These are phyloP conservation scores for Brachionus rubens DNA, from an alignment of 1,140 invertebrate species.

Conservation along the genomic window DNA sequence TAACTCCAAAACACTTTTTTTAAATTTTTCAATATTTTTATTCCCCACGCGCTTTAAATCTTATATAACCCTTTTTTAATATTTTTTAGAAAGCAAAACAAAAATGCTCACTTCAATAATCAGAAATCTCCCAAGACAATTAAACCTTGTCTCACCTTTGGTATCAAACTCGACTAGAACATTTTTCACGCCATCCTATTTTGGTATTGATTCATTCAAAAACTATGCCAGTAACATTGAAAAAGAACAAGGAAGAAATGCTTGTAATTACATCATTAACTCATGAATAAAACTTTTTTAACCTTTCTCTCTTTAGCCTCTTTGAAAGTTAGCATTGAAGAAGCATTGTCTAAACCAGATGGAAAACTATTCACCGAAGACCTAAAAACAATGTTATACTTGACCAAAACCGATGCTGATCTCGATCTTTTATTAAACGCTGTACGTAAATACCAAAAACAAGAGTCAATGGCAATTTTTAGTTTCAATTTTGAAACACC, in stretches of 20 bases:
- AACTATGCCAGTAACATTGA: constrained; percentile 26
- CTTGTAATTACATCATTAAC: neutral
- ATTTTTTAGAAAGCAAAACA: neutral
- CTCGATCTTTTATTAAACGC: constrained; percentile 37
- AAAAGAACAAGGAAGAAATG: constrained; percentile 43
- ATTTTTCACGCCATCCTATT: constrained; percentile 14
- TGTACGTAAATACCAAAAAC: constrained; percentile 32
- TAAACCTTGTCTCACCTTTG: neutral
- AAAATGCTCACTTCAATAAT: neutral
- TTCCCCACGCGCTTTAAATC: constrained; percentile 29
- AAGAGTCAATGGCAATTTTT: constrained; percentile 42
- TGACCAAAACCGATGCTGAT: constrained; percentile 29
- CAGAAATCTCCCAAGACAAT: constrained; percentile 10
- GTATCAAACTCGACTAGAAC: neutral
- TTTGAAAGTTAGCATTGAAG: constrained; percentile 20
- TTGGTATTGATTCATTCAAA: constrained; percentile 41
- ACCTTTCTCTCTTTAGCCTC: neutral
- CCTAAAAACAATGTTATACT: constrained; percentile 18
- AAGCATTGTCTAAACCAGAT: constrained; percentile 28
- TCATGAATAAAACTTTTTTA: neutral
- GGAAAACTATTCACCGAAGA: constrained; percentile 42
- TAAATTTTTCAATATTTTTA: neutral
- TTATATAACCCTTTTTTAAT: neutral
- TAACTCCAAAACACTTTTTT: too few species aligned
- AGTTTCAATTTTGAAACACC: constrained; percentile 40